Evolutionary conservation across 2,888 invertebrate genomes (phyloP), one percentile per base, ranked within the genome.

Genomic region (Choristoneura rosaceana): DNA sequence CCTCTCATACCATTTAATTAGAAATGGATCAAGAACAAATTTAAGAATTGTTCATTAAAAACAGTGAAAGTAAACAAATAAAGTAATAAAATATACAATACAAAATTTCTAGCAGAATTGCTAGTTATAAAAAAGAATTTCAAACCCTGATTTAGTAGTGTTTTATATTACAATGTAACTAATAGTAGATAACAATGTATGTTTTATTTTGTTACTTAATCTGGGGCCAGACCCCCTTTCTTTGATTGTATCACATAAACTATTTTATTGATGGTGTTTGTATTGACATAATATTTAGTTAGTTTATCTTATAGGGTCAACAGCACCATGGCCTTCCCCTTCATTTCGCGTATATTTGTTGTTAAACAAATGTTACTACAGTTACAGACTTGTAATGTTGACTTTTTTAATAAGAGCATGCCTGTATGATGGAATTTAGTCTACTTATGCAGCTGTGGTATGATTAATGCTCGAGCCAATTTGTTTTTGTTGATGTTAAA

Each of bases 341-440:
- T 25, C 25, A 55, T 55, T 55, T 9, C 0, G 55, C 12, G 12
- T 10, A 3, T 55, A 17, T 25, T 55, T 55, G 25, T 55, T 55
- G 25, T 25, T 25, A 52, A 52, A 52, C 52, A 52, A 52, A 52
- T 52, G 17, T 25, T 0, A 47, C 15, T 50, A 50, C 14, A 15
- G 3, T 52, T 52, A 12, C 4, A 50, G n/a, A n/a, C 12, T 47
- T 14, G 2, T 4, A 47, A 47, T 47, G 47, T 47, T 47, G 12
- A n/a, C 12, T 0, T 10, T 25, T 55, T 12, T 1, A 25, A 25
- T 55, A 17, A 55, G 8, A 55, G 55, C 25, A 55, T 25, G 55
- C 55, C 25, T 47, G 55, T 55, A 5, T 52, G 52, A 17, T 52
- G 52, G 55, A 55, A 52, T 52, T 52, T 15, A 52, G 52, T 52